phyloP scores from a whole-genome alignment of 2,113 vertebrate species.

The Labeo rohita region DNA sequence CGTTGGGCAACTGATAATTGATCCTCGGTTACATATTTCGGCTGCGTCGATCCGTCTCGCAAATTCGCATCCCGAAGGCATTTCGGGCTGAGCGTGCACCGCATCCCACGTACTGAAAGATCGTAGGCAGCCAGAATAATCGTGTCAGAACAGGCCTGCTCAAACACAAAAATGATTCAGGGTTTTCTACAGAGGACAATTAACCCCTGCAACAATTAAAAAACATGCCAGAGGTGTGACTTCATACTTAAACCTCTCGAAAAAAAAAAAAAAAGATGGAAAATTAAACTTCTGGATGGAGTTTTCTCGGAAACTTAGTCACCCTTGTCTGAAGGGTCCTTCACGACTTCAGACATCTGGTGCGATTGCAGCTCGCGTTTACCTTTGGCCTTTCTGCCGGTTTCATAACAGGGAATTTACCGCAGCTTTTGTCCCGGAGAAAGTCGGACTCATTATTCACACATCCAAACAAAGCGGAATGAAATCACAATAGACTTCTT shows the following conservation, averaged over 20 bases:
- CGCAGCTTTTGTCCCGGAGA: background rate
- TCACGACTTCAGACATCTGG: background rate
- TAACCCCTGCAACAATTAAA: slow-evolving; percentile 34
- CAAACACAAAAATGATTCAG: slow-evolving; percentile 24
- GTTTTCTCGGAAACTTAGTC: background rate
- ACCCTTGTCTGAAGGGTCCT: slow-evolving; percentile 4
- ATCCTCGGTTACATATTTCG: slow-evolving; percentile 7
- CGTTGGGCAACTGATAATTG: background rate
- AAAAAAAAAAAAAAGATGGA: background rate
- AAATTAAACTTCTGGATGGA: background rate
- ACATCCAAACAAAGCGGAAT: background rate
- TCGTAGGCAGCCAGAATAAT: background rate
- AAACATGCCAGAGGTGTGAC: background rate
- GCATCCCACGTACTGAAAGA: slow-evolving; percentile 62
- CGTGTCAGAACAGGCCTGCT: slow-evolving; percentile 42
- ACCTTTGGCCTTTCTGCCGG: background rate
- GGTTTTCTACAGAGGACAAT: slow-evolving; percentile 17
- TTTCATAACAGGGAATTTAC: slow-evolving; percentile 18
- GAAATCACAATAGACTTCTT: background rate
- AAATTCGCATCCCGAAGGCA: slow-evolving; percentile 5
- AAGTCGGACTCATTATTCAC: background rate
- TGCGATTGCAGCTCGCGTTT: background rate
- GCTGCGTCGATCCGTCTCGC: background rate
- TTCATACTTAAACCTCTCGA: background rate
- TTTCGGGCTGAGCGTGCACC: background rate